phyloP scores from a whole-genome alignment of 1,140 invertebrate genomes.

The Zaprionus tsacasi region DNA sequence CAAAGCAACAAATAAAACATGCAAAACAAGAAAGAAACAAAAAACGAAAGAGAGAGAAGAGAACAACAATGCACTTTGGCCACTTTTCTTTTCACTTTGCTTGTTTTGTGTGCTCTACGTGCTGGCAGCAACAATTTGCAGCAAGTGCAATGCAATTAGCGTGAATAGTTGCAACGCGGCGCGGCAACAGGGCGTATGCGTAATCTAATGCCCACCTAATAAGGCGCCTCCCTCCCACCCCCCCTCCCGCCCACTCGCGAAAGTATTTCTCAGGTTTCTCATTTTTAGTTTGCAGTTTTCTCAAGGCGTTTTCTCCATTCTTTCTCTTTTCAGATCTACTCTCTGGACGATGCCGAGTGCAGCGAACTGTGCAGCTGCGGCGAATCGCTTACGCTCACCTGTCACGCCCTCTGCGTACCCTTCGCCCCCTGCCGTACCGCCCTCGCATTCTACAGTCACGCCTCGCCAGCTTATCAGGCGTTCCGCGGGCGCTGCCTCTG shows the following conservation, averaged over 20 bases:
- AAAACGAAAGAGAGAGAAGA: conserved; percentile 5
- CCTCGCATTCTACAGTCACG: conserved; percentile 94
- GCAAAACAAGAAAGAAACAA: conserved; percentile 23
- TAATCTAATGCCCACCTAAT: conserved; percentile 54
- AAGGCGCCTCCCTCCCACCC: neutral
- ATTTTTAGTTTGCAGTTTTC: conserved; percentile 17
- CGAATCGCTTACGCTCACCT: conserved; percentile 90
- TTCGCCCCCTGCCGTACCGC: conserved; percentile 93
- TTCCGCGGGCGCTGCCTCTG: conserved; percentile 94
- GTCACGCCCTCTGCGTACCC: conserved; percentile 93
- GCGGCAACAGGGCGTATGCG: conserved; percentile 59
- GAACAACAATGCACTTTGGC: conserved; percentile 44
- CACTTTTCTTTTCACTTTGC: conserved; percentile 47
- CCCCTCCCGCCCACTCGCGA: too few species aligned
- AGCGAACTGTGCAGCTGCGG: conserved; percentile 93
- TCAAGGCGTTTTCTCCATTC: conserved; percentile 3
- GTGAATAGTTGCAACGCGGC: conserved; percentile 36
- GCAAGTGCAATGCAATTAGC: conserved; percentile 52
- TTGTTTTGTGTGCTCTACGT: conserved; percentile 25
- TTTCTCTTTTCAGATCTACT: conserved; percentile 88
- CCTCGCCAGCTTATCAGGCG: conserved; percentile 94
- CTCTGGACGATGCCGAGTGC: conserved; percentile 92
- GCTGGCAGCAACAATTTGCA: conserved; percentile 39
- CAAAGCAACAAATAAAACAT: conserved; percentile 24
- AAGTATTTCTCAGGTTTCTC: conserved; percentile 6